Evolutionary conservation across 1,140 invertebrate genomes (phyloP), one percentile per base, ranked within the genome.

Genomic region (Bombus waltoni): DNA sequence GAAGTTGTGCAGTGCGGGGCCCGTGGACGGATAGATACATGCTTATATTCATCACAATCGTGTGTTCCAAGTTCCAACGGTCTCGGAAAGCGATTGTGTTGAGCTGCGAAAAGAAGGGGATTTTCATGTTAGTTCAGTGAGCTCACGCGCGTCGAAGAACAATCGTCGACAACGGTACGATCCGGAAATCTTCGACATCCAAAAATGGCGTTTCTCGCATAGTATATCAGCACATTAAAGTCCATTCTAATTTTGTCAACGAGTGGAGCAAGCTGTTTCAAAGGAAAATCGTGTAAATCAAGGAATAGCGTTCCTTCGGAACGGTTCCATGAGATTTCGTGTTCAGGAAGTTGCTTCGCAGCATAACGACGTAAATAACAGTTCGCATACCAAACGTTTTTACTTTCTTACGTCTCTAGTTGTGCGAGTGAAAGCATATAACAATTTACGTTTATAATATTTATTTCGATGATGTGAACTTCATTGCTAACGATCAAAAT

Each of bases 161-260:
- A 87, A 89, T 88, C 87, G 53, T 88, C 85, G 87, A 42, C 76
- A 77, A 79, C 76, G 88, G 78, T 70, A 73, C 71, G 83, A 81
- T 81, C 59, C 68, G 77, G 40, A 73, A 85, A 79, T 72, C 42
- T 83, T 47, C 59, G 71, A 91, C 57, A 66, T 87, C 91, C 91
- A 93, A 93, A 94, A 93, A 94, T 94, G 93, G 93, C 91, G 89
- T 92, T 94, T 88, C 82, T 88, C 87, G 88, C 68, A 70, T 92
- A 91, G 44, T 59, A 71, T 65, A 62, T 25, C 70, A 42, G 40
- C 47, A 71, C 66, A 32, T 5, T 59, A 18, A 76, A 59, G 53
- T 75, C 8, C 1, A 28, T 53, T 28, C n/a, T 68, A 66, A 40
- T 42, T 44, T 79, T 35, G 57, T 57, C 38, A 42, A 78, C 81